Evolutionary conservation across 2,888 invertebrate genomes (phyloP).

Genomic region (Acleris sparsana): DNA sequence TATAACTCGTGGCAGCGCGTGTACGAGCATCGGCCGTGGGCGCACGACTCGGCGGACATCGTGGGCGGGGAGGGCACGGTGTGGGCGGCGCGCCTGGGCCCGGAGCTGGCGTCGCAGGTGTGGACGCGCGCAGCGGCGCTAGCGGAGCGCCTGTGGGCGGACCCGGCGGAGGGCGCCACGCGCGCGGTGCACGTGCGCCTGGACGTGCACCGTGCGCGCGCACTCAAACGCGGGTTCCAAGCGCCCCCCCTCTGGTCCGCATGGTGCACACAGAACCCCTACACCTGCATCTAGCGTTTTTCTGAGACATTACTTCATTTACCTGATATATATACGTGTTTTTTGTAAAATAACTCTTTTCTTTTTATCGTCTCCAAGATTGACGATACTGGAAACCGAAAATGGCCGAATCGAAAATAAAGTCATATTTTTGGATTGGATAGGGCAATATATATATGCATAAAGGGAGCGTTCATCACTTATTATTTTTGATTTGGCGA

Average conservation of each 20-base stretch:
- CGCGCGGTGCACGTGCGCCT: conserved; percentile 85
- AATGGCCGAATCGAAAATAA: too few relatives aligned
- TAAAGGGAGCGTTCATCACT: too few relatives aligned
- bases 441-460: too few relatives aligned
- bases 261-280: conserved; percentile 89
- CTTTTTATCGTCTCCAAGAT: too few relatives aligned
- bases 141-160: conserved; percentile 90
- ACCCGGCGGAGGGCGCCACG: conserved; percentile 74
- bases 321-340: neutral
- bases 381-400: too few relatives aligned
- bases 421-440: too few relatives aligned
- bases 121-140: conserved; percentile 93
- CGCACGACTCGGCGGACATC: conserved; percentile 62
- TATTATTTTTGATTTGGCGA: too few relatives aligned
- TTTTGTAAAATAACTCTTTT: neutral
- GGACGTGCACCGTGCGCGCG: conserved; percentile 85
- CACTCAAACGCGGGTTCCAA: conserved; percentile 83
- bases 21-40: conserved; percentile 90
- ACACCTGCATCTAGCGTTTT: conserved; percentile 78
- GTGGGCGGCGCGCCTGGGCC: conserved; percentile 90
- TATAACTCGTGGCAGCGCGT: conserved; percentile 93
- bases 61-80: conserved; percentile 91
- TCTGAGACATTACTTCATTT: conserved; percentile 42
- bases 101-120: conserved; percentile 87
- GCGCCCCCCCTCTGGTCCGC: conserved; percentile 88